Evolutionary conservation across 2,888 invertebrate genomes (phyloP).

Genomic region (Heliconius charithonia): DNA sequence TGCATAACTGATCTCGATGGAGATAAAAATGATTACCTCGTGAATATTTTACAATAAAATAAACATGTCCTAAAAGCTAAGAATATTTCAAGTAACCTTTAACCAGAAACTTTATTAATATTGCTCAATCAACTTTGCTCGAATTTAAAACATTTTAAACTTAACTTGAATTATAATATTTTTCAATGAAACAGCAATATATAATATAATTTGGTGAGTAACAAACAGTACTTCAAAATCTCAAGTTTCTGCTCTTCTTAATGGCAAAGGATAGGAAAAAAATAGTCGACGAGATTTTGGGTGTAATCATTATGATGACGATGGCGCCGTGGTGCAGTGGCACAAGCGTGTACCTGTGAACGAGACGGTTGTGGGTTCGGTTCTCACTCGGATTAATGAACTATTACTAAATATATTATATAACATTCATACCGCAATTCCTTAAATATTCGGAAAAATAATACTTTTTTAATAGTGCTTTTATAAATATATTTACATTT

Average conservation of each 20-base stretch:
- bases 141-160: not conserved
- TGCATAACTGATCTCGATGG: not conserved
- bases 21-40: not conserved
- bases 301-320: too few relatives aligned
- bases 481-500: too few relatives aligned
- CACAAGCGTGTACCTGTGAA: too few relatives aligned
- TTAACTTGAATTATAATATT: not conserved
- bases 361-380: too few relatives aligned
- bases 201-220: not conserved
- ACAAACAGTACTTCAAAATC: not conserved
- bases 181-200: not conserved
- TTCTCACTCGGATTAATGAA: too few relatives aligned
- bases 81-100: slow-evolving; percentile 16
- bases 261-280: not conserved
- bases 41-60: slow-evolving; percentile 1
- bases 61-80: slow-evolving; percentile 10
- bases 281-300: not conserved
- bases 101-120: not conserved
- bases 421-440: too few relatives aligned
- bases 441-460: too few relatives aligned
- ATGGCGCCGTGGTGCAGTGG: too few relatives aligned
- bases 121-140: not conserved
- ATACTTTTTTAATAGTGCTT: too few relatives aligned
- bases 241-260: not conserved
- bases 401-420: too few relatives aligned